phyloP scores from a whole-genome alignment of 2,888 invertebrate species.

The Microplitis manilae region DNA sequence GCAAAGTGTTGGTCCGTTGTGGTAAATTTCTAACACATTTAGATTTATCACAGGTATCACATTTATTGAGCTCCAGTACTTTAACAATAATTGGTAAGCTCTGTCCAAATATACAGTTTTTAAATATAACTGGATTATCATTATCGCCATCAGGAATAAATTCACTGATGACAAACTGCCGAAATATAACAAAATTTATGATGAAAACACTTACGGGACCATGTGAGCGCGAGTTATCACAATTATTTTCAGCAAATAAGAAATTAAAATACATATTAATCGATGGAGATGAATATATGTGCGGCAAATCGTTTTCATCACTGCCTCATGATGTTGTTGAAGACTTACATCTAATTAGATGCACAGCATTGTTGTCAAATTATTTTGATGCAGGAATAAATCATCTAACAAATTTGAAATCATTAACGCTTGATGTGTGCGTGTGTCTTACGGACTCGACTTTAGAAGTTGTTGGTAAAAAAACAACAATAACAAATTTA shows the following conservation, averaged over 20 bases:
- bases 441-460: constrained; percentile 54
- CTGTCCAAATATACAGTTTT: constrained; percentile 74
- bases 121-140: constrained; percentile 73
- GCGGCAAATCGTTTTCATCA: constrained; percentile 60
- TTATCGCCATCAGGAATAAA: constrained; percentile 73
- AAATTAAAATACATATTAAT: constrained; percentile 60
- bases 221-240: constrained; percentile 62
- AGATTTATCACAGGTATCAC: constrained; percentile 73
- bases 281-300: constrained; percentile 50
- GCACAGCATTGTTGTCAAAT: constrained; percentile 53
- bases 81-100: constrained; percentile 75
- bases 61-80: constrained; percentile 74
- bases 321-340: constrained; percentile 62
- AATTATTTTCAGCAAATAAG: constrained; percentile 60
- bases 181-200: constrained; percentile 72
- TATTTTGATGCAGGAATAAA: constrained; percentile 57
- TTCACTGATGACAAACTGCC: constrained; percentile 73
- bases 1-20: constrained; percentile 73
- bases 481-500: constrained; percentile 56
- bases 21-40: constrained; percentile 73
- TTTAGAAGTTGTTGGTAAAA: constrained; percentile 55
- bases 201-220: constrained; percentile 72
- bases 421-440: constrained; percentile 57
- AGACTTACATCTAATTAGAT: constrained; percentile 58
- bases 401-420: constrained; percentile 54